Percentiles rank a stretch among this genome's conserved stretches.
These are phyloP conservation scores for Neoaliturus tenellus DNA, from an alignment of 2,888 invertebrate genomes.

Conservation along the genomic window DNA sequence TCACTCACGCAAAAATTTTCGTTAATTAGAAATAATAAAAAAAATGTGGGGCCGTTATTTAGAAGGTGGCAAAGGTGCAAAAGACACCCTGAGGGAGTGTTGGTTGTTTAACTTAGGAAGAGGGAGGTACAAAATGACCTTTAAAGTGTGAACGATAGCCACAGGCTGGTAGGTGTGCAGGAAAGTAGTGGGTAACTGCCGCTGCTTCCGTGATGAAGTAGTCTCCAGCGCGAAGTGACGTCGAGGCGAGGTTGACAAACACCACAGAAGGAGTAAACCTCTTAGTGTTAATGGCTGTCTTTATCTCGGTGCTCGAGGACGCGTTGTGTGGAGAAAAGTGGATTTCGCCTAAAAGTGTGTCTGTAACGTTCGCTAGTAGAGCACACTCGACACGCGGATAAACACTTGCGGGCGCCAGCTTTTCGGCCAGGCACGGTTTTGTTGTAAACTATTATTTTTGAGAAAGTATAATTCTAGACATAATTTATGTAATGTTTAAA, in stretches of 20 bases:
- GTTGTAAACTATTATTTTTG: no score
- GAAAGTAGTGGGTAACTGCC: background rate
- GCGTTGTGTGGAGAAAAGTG: constrained; percentile 1
- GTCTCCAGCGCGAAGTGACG: background rate
- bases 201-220: no score
- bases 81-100: no score
- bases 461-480: no score
- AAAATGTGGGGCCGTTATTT: no score
- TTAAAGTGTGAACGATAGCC: background rate
- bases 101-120: no score
- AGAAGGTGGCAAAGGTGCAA: no score
- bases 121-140: background rate
- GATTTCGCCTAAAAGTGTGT: background rate
- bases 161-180: no score
- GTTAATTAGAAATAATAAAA: no score
- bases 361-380: background rate
- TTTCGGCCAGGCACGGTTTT: background rate
- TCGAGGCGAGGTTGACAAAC: background rate
- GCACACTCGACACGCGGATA: background rate
- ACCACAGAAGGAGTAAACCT: constrained; percentile 8
- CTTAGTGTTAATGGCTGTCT: constrained; percentile 30
- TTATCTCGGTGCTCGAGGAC: constrained; percentile 11
- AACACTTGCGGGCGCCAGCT: background rate
- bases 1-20: no score
- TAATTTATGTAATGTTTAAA: no score